Evolutionary conservation across 2,797 vertebrate genomes (phyloP).

Genomic region (Paguma larvata): DNA sequence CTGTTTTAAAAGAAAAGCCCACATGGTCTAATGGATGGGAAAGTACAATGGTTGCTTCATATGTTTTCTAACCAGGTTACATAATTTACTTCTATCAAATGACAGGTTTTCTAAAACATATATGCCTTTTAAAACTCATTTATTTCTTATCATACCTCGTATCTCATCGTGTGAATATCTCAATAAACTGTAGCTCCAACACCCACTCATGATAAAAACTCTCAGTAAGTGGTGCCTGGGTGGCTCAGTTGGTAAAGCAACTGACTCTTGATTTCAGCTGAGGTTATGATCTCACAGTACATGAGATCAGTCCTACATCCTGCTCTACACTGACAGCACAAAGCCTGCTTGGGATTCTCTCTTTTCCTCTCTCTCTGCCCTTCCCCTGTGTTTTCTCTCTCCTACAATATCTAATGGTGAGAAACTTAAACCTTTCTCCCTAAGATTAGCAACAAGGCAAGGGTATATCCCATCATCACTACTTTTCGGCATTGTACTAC

Average conservation of each 20-base stretch:
- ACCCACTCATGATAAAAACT: neutral
- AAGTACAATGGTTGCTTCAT: constrained; percentile 11
- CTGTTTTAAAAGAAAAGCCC: constrained; percentile 15
- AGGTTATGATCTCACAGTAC: too few relatives aligned
- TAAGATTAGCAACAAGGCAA: constrained; percentile 3
- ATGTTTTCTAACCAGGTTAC: constrained; percentile 35
- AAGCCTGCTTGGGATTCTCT: too few relatives aligned
- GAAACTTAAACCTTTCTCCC: neutral
- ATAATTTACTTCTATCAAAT: constrained; percentile 44
- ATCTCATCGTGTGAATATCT: neutral
- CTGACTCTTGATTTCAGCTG: too few relatives aligned
- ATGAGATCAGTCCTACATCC: too few relatives aligned
- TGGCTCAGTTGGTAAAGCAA: too few relatives aligned
- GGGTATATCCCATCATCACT: neutral
- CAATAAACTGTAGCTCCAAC: neutral
- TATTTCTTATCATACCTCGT: neutral
- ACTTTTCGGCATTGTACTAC: neutral
- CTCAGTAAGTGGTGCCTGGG: neutral
- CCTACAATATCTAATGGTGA: neutral
- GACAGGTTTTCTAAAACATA: constrained; percentile 19
- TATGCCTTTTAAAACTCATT: constrained; percentile 33
- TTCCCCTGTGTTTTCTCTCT: too few relatives aligned
- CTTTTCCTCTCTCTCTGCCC: too few relatives aligned
- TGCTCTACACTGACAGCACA: too few relatives aligned
- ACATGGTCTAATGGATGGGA: neutral